Evolutionary conservation across 2,888 invertebrate species (phyloP).

Genomic region (Periphyllus acericola): DNA sequence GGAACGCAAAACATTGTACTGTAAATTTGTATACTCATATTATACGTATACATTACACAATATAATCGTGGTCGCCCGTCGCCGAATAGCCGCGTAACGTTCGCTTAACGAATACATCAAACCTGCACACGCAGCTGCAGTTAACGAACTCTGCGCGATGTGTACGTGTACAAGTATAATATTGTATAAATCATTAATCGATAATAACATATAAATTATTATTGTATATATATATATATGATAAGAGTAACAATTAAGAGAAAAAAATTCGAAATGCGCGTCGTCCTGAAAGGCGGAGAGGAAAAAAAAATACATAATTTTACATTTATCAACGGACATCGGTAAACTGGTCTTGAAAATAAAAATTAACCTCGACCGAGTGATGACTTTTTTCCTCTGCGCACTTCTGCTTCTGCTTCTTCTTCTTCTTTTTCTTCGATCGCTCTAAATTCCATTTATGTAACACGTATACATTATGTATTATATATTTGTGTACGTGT

Average conservation of each 20-base stretch:
- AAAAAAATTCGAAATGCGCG: not conserved
- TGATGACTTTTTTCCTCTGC: not conserved
- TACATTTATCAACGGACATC: conserved; percentile 20
- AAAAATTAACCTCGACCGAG: not conserved
- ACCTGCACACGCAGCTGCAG: not conserved
- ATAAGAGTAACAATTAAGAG: not conserved
- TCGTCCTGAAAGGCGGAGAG: not conserved
- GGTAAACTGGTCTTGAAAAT: conserved; percentile 40
- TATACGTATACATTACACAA: not conserved
- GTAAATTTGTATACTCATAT: not conserved
- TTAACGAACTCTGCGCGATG: not conserved
- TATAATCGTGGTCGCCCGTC: not conserved
- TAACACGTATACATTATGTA: not conserved
- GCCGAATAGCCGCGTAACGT: not conserved
- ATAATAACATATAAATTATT: too few relatives aligned
- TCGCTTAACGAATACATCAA: conserved; percentile 35
- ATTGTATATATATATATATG: not conserved
- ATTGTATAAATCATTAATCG: not conserved
- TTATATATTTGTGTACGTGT: not conserved
- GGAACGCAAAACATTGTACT: not conserved
- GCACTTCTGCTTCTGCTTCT: not conserved
- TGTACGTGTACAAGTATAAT: not conserved
- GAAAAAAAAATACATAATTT: conserved; percentile 4
- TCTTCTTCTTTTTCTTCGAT: not conserved
- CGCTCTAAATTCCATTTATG: not conserved